Evolutionary conservation across 2,888 invertebrate species (phyloP), one percentile per base, ranked within the genome.

Genomic region (Leucophenga maculata): DNA sequence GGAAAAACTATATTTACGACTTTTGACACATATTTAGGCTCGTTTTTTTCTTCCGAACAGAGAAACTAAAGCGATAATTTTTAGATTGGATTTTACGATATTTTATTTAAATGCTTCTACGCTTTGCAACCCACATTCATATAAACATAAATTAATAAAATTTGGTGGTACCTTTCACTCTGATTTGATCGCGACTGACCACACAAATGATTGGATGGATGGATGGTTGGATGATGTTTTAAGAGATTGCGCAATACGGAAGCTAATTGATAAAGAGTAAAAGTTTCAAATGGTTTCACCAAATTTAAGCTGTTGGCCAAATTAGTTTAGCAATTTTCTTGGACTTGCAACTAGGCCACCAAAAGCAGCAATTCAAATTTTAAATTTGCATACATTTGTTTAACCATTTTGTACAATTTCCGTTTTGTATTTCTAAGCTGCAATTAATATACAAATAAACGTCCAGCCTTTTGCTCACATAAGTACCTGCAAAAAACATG

Each of bases 1-100:
- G 80, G 72, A 71, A 72, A 75, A 71, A 80, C 75, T 82, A 80
- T 77, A 80, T 75, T 74, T 73, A 72, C 69, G 73, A 75, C 67
- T 74, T 70, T 73, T 82, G 82, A 78, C 80, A 80, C 80, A 82
- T 79, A 77, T 74, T 75, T 72, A 44, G 60, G n/a, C 26, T 32
- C 32, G 57, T 14, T 57, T 18, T 18, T 18, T 54, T 20, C 6
- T 32, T 60, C 11, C 20, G 22, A 22, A 59, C 57, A 59, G 9
- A 26, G 11, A 16, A 26, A 59, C 22, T 20, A n/a, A 59, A 31
- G 26, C 59, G 6, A 59, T 20, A 31, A 59, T 1, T 32, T 59
- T 20, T 20, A 3, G 26, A 22, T 59, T 20, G 1, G 14, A 59
- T 59, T 31, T 31, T 59, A 11, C 6, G 6, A n/a, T 26, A 22